phyloP scores from a whole-genome alignment of 2,888 invertebrate genomes.

The Lottia scabra region DNA sequence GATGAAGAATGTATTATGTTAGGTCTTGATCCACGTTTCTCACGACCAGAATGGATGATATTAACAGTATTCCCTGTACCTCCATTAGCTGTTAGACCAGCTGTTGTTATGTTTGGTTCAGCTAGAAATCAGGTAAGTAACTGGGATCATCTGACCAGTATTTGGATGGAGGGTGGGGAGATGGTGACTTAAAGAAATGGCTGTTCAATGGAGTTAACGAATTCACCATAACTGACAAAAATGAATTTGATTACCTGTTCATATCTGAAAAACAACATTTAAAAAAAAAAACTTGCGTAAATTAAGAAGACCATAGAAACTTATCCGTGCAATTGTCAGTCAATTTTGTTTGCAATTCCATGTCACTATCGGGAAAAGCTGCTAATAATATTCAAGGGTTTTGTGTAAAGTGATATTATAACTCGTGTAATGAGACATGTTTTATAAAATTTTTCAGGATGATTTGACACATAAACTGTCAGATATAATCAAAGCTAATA shows the following conservation, averaged over 20 bases:
- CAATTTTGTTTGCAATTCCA: too few species aligned
- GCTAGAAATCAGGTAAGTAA: conserved; percentile 84
- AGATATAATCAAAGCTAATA: conserved; percentile 98
- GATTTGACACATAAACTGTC: conserved; percentile 99
- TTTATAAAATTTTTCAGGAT: conserved; percentile 76
- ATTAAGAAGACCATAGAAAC: too few species aligned
- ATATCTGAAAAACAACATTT: too few species aligned
- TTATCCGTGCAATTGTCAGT: too few species aligned
- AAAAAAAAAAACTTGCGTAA: too few species aligned
- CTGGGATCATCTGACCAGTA: not conserved
- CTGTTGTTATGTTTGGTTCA: conserved; percentile 99
- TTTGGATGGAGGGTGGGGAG: too few species aligned
- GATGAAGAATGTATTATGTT: conserved; percentile 97
- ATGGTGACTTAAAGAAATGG: too few species aligned
- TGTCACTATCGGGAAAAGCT: too few species aligned
- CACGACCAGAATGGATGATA: conserved; percentile 99
- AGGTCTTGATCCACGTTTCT: conserved; percentile 93
- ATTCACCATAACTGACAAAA: too few species aligned
- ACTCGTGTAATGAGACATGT: not conserved
- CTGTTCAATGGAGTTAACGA: too few species aligned
- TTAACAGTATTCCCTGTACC: conserved; percentile 97
- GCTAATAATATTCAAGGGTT: not conserved
- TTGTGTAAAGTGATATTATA: too few species aligned
- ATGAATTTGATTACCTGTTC: too few species aligned
- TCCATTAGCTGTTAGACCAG: conserved; percentile 94